Base-by-base conservation (phyloP, 2,888 invertebrate genomes). In the Hanleya hanleyi region DNA sequence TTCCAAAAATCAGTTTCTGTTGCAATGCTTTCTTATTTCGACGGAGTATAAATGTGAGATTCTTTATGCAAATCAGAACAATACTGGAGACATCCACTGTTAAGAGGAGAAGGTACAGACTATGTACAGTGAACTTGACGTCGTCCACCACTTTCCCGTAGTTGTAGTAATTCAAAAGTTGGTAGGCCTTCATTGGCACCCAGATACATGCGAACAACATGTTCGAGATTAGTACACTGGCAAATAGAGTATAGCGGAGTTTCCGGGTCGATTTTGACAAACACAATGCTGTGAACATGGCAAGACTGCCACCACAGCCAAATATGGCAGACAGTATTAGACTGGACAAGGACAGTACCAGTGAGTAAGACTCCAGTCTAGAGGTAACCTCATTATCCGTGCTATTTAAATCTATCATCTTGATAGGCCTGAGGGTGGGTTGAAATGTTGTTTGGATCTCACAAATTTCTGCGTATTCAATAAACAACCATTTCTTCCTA, bases 111-210 rank as follows among this genome's bases (percentile, higher is more conserved):
- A 86, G 65, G 73, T 84, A 86, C 38, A 85, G 29, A 65, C 81
- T 77, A 67, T 83, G 81, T 47, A 79, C 80, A 36, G 79, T 76
- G 61, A 81, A 80, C 64, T 82, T 83, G 69, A 82, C 76, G 73
- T 77, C 76, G 6, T 66, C 65, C 32, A 74, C 70, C 36, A 70
- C 72, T 9, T 73, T 69, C 66, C 81, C 79, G 22, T 51, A 61
- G 71, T 79, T 77, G 35, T 83, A 79, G 71, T 82, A 80, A 51
- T 79, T 67, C 18, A 86, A 76, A 5, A 86, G 79, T 47, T 83
- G 82, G n/a, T 77, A 70, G 12, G 86, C 82, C 73, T 87, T 86
- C 61, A 84, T 66, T 6, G 87, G 86, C 65, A 81, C 82, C 84
- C 85, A 87, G 37, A 86, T 67, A 37, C 86, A 71, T 73, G 84